Base-by-base conservation (phyloP, 2,797 vertebrate species). In the Scolopax rusticola region DNA sequence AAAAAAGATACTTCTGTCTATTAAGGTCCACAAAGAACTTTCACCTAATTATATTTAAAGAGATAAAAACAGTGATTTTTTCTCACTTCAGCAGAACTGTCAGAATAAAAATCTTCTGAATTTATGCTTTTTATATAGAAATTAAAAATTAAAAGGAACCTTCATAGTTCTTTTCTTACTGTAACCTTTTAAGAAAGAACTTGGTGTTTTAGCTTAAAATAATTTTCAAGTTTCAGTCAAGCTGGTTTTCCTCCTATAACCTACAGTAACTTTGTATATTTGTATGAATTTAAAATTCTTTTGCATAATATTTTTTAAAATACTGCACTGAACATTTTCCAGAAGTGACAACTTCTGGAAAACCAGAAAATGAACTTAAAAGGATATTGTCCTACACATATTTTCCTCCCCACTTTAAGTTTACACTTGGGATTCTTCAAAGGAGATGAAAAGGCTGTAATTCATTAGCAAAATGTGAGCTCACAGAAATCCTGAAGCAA, bases 71-170 rank as follows among this genome's bases (percentile, higher is more conserved):
- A 53, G 4, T 47, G 9, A 76, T 68, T 90, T 83, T 73, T 84
- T 47, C 12, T 47, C 75, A 67, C 5, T 43, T 48, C 3, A 50
- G 36, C 15, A 61, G 41, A 89, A 81, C 4, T 2, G 4, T 11
- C 40, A 65, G 47, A 48, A 24, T 7, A 9, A 0, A 5, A 7
- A 7, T 15, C 24, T 33, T 20, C n/a, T 7, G 0, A 3, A 32
- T 25, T 47, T 67, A 23, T 4, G 28, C 9, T 54, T 81, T 61
- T 54, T 7, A 38, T 16, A 47, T 4, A 36, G 48, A 74, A 82
- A 71, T 13, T 12, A 47, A 56, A 73, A 54, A 32, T 17, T 4
- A 30, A 18, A 18, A 67, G 28, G 7, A 75, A 59, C 2, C 1
- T 59, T 71, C 25, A 28, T 1, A 68, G 23, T 23, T 5, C 30